Evolutionary conservation across 2,888 invertebrate species (phyloP), one percentile per base, ranked within the genome.

Genomic region (Agrotis puta): DNA sequence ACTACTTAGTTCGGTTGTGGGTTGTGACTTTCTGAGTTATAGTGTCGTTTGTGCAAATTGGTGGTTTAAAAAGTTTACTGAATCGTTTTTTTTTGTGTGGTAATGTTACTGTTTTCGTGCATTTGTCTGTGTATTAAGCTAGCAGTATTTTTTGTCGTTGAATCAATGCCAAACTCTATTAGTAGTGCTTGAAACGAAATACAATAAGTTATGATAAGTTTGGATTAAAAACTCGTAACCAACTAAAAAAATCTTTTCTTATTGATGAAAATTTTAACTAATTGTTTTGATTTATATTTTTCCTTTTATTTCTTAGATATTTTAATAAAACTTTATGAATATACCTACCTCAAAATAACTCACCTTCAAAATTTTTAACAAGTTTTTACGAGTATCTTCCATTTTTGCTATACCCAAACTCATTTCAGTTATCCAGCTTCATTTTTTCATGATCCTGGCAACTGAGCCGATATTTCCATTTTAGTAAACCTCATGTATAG

Each of bases 401-500:
- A 48, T 20, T 76, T 62, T 56, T 70, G 24, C n/a, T 27, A 1
- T 3, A 43, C 48, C 43, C 39, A 58, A 53, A 14, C 66, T 74
- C 33, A 74, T 65, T 72, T 74, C 50, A 65, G 24, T 20, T 5
- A 65, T 27, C 18, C 20, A 56, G 51, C 7, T 20, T 51, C n/a
- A 64, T 72, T 66, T 79, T 80, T 83, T 61, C 76, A 74, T 57
- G 78, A 76, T 76, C 77, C 70, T 70, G 68, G 64, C 47, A 75
- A 68, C 57, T 50, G 59, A 64, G 20, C 51, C 62, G 18, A 81
- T 84, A 81, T 82, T 85, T 77, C 50, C 77, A 79, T 77, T 59
- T 74, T 64, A 70, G 77, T 66, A 79, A 86, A 83, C 68, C 83
- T 84, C 78, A 77, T 81, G 11, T 39, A 74, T 65, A 63, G 61